Conservation (phyloP, 1,140 invertebrate genomes). For the Aplysia californica region DNA sequence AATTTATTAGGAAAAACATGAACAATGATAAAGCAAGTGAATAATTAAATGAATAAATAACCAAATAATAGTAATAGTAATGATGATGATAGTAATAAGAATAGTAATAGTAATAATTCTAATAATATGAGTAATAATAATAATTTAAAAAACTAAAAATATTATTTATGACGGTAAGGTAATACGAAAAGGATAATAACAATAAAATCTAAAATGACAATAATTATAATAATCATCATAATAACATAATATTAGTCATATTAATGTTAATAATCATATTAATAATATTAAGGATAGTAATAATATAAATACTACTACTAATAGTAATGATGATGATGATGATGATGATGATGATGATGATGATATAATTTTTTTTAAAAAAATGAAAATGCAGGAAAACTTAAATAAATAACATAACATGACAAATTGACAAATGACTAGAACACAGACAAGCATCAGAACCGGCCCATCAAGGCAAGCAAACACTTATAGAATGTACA, state of each 20-base stretch:
- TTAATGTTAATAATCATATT: slow-evolving; percentile 3
- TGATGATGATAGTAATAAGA: not conserved
- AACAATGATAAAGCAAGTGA: no score
- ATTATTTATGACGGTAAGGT: no score
- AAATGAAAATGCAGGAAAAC: no score
- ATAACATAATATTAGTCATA: not conserved
- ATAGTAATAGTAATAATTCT: not conserved
- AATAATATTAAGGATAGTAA: slow-evolving; percentile 7
- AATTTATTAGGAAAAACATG: no score
- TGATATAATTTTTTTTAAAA: no score
- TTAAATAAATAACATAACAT: no score
- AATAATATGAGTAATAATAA: slow-evolving; percentile 2
- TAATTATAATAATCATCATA: not conserved
- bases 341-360: slow-evolving; percentile 12
- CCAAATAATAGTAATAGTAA: not conserved
- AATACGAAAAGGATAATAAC: not conserved
- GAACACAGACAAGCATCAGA: no score
- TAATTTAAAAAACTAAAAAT: not conserved
- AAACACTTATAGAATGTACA: no score
- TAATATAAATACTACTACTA: not conserved
- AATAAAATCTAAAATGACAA: not conserved
- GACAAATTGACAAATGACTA: no score
- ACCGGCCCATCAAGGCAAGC: no score
- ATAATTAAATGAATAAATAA: no score
- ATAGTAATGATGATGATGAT: not conserved